Conservation (phyloP, 1,140 invertebrate species). For the Drosophila miranda region DNA sequence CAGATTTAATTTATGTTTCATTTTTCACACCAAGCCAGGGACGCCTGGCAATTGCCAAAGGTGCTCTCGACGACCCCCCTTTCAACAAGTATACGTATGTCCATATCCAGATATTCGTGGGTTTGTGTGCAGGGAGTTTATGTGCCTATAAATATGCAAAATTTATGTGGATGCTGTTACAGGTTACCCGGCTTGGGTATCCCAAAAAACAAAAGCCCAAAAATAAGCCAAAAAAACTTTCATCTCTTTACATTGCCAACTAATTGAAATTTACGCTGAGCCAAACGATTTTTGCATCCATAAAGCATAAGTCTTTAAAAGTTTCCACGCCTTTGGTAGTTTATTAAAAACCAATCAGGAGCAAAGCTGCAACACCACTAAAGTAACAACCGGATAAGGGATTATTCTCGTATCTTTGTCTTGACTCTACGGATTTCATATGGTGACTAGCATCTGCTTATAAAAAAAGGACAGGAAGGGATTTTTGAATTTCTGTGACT, state of each 20-base stretch:
- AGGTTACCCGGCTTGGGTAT: slow-evolving; percentile 38
- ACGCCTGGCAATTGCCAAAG: slow-evolving; percentile 42
- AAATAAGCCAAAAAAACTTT: slow-evolving; percentile 45
- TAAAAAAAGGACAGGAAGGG: too few relatives aligned
- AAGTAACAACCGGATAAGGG: too few relatives aligned
- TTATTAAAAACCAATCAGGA: slow-evolving; percentile 3
- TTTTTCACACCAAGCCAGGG: slow-evolving; percentile 46
- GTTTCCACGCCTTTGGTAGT: slow-evolving; percentile 11
- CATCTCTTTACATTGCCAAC: slow-evolving; percentile 40
- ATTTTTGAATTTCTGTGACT: too few relatives aligned
- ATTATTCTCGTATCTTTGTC: too few relatives aligned
- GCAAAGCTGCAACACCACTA: not conserved
- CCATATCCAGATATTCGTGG: slow-evolving; percentile 13
- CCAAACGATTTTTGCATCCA: slow-evolving; percentile 44
- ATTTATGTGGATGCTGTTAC: slow-evolving; percentile 52
- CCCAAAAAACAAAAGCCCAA: slow-evolving; percentile 18
- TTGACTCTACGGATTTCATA: too few relatives aligned
- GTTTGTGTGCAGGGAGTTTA: slow-evolving; percentile 22
- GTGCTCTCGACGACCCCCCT: slow-evolving; percentile 29
- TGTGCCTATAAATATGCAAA: slow-evolving; percentile 56
- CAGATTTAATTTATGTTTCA: slow-evolving; percentile 61
- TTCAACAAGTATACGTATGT: slow-evolving; percentile 6
- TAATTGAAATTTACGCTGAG: slow-evolving; percentile 73
- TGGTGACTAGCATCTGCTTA: too few relatives aligned
- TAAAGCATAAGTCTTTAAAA: slow-evolving; percentile 15